Base-by-base conservation (phyloP, 92 coral and sea anemone species). In the Scolanthus callimorphus region DNA sequence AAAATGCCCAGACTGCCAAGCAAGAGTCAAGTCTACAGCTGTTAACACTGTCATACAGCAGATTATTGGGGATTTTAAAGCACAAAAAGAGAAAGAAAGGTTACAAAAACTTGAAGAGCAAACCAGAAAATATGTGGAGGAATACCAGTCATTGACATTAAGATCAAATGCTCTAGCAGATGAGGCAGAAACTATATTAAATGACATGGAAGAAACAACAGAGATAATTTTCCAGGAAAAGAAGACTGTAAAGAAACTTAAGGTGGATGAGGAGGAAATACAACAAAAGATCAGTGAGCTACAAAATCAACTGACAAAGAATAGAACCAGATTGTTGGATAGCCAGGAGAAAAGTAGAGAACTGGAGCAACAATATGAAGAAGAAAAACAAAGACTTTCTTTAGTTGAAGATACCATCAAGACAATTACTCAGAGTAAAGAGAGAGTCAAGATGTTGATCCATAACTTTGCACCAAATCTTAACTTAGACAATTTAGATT, bases 121-220 rank as follows among this genome's bases (percentile, higher is more conserved):
- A 54, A 94, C 99, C 22, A 94, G 99, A 49, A 91, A 94, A 67
- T 94, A 89, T 78, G 85, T 94, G 31, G 97, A 89, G 6, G 99
- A 94, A 39, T 94, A 89, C 55, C 99, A 94, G 70, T 84, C 96
- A 20, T 70, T 94, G 24, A 61, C 82, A 23, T 25, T 94, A 51
- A 77, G 99, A 49, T 89, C 95, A 39, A 80, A 74, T 56, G 86
- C 94, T 2, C 53, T 94, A 28, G 79, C 95, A 92, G 98, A 81
- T 49, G 98, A 92, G 57, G 96, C 98, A 17, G 96, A 84, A 27
- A 55, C 74, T 25, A 77, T 88, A 54, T 67, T 92, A 1, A 79
- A 69, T 43, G 76, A 72, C 38, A 92, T 92, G 98, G 96, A 92
- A 58, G 88, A 74, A 4, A 56, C 83, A 25, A 92, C 98, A 6